A percentile compares a stretch with the other conserved stretches of the same genome.
These are phyloP conservation scores for Malaclemys terrapin DNA, from an alignment of 2,113 vertebrate species.

Conservation along the genomic window DNA sequence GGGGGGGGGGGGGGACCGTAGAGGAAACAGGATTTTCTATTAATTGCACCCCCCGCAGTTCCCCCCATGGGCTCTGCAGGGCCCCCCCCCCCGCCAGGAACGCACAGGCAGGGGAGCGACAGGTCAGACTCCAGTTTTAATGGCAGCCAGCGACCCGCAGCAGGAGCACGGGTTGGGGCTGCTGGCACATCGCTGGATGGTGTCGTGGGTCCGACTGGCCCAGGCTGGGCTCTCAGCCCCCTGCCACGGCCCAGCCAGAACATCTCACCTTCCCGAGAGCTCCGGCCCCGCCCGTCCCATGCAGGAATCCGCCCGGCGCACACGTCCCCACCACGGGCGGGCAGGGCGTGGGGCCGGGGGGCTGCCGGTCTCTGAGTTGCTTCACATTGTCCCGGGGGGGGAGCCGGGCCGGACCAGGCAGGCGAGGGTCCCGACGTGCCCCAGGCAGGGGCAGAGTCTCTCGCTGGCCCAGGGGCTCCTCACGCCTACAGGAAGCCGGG, in stretches of 20 bases:
- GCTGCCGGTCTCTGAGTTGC: background rate
- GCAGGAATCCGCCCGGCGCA: accelerated
- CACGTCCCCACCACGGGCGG: no score
- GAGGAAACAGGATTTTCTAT: background rate
- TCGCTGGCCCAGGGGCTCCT: background rate
- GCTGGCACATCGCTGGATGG: background rate
- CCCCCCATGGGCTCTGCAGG: no score
- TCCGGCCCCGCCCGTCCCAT: no score
- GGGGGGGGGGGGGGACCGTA: no score
- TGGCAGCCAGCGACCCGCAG: background rate
- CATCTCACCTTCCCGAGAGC: background rate
- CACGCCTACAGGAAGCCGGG: conserved; percentile 86
- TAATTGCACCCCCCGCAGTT: no score
- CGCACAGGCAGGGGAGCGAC: accelerated
- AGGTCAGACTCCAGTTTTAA: conserved; percentile 53
- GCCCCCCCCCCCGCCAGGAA: background rate
- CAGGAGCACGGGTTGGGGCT: background rate
- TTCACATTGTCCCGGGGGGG: background rate
- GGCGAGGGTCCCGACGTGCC: background rate
- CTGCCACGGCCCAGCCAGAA: background rate
- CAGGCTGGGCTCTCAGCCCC: background rate
- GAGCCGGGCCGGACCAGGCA: background rate
- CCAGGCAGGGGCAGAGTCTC: accelerated
- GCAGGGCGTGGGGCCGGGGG: no score
- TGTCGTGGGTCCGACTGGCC: background rate